Percentiles rank a stretch among this genome's conserved stretches.
Evolutionary conservation across 30 jellyfish, hydroid and myxozoan genomes (phyloP).

Genomic region (Pelagia noctiluca): DNA sequence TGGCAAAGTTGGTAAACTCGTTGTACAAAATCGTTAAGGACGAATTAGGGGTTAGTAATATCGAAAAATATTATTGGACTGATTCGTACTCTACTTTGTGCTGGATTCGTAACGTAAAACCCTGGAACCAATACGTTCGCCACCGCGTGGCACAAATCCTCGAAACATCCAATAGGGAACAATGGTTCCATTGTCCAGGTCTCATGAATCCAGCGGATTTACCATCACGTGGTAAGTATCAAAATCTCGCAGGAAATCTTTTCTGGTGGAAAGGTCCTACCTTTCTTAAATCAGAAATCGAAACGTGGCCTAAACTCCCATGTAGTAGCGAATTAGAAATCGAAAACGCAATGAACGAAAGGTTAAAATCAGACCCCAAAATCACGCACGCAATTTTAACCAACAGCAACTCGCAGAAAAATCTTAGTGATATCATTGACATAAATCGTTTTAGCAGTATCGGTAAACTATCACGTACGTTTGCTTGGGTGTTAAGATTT

Average conservation of each 20-base stretch:
- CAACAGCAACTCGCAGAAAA: not conserved
- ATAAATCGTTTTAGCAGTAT: not conserved
- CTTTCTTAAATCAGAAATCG: constrained; percentile 18
- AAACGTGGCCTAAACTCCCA: constrained; percentile 45
- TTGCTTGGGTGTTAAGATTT: constrained; percentile 24
- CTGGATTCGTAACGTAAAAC: constrained; percentile 57
- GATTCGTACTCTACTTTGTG: constrained; percentile 55
- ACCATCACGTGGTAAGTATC: constrained; percentile 55
- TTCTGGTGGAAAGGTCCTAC: constrained; percentile 73
- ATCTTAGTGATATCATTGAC: not conserved
- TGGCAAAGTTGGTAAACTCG: constrained; percentile 36
- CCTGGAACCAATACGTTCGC: constrained; percentile 63
- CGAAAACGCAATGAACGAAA: constrained; percentile 36
- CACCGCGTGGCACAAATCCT: constrained; percentile 15
- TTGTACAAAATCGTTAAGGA: constrained; percentile 35
- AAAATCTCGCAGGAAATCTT: constrained; percentile 23
- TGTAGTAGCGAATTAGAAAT: constrained; percentile 14
- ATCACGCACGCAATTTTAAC: constrained; percentile 14
- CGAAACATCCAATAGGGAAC: not conserved
- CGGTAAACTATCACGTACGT: not conserved
- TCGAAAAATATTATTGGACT: constrained; percentile 46
- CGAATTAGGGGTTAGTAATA: constrained; percentile 18
- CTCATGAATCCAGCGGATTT: constrained; percentile 52
- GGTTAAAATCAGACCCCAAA: constrained; percentile 6
- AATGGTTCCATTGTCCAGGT: constrained; percentile 23